Percentiles rank a stretch among this genome's conserved stretches.
Evolutionary conservation across 2,888 invertebrate species (phyloP).

Genomic region (Mimumesa dahlbomi): DNA sequence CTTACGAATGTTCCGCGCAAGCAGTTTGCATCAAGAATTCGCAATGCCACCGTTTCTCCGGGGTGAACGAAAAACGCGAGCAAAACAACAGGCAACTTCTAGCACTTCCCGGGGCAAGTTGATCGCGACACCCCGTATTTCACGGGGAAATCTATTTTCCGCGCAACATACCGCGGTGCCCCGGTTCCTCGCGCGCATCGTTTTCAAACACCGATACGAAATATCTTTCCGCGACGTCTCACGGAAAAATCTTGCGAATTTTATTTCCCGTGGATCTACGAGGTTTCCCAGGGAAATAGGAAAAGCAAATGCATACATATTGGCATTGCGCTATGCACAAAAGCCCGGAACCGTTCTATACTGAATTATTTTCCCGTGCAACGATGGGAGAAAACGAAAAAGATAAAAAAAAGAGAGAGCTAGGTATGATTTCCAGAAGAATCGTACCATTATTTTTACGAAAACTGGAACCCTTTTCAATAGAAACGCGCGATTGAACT

Average conservation of each 20-base stretch:
- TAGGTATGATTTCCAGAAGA: too few species aligned
- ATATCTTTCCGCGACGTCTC: constrained; percentile 4
- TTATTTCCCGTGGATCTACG: constrained; percentile 11
- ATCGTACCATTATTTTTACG: too few species aligned
- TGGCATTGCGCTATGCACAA: neutral
- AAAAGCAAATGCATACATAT: neutral
- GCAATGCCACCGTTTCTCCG: constrained; percentile 15
- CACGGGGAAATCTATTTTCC: constrained; percentile 30
- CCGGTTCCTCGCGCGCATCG: constrained; percentile 6
- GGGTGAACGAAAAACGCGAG: constrained; percentile 17
- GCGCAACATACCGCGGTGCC: neutral
- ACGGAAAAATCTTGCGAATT: constrained; percentile 3
- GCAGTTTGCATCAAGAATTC: constrained; percentile 29
- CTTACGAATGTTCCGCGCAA: neutral
- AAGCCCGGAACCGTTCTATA: too few species aligned
- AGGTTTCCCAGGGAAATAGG: neutral
- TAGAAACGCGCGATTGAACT: too few species aligned
- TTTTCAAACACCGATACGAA: constrained; percentile 18
- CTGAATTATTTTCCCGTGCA: too few species aligned
- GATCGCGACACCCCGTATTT: constrained; percentile 28
- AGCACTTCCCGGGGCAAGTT: constrained; percentile 1
- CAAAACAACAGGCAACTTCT: constrained; percentile 27
- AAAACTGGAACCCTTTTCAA: too few species aligned
- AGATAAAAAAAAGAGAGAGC: too few species aligned
- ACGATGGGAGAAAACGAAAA: too few species aligned